Evolutionary conservation across 2,113 vertebrate genomes (phyloP), one percentile per base, ranked within the genome.

Genomic region (Osmerus mordax): DNA sequence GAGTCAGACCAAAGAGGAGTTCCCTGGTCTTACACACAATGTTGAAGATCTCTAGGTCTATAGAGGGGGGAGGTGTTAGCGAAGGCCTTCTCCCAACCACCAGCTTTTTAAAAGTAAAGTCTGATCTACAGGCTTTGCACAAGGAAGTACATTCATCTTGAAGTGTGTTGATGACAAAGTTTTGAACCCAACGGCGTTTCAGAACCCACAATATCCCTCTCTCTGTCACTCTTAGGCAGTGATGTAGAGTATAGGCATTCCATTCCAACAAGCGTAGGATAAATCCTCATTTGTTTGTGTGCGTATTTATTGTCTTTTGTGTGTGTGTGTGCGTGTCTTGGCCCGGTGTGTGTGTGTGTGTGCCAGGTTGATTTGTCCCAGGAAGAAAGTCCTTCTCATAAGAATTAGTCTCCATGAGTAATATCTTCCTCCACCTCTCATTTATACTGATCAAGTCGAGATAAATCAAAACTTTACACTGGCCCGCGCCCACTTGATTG

Each of bases 401-500:
- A 80, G 6, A 7, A 53, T 86, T 52, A 73, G 76, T 86, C 77
- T 80, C 67, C 58, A 36, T 83, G 79, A 82, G 58, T 70, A 79
- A 82, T 69, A n/a, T 41, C 65, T 23, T 66, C 64, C 14, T 67
- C 9, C n/a, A 21, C 23, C 60, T 54, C 53, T 53, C 66, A 54
- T 69, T 32, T 25, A 16, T 54, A 53, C 51, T n/a, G 67, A 69
- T 60, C 36, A 51, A 11, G 53, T 47, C 5, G 15, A 58, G 60
- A 29, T 59, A 51, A 59, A 67, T n/a, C n/a, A 29, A 59, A 23
- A 62, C 25, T 62, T 62, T 62, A 62, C 23, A 2, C 6, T 8
- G 9, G 5, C 12, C 4, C 56, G 4, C 16, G 13, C 11, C 19
- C 1, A 18, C 14, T 15, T 68, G 66, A 68, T 55, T 7, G 12